Evolutionary conservation across 2,888 invertebrate genomes (phyloP), one percentile per base, ranked within the genome.

Genomic region (Theodoxus fluviatilis): DNA sequence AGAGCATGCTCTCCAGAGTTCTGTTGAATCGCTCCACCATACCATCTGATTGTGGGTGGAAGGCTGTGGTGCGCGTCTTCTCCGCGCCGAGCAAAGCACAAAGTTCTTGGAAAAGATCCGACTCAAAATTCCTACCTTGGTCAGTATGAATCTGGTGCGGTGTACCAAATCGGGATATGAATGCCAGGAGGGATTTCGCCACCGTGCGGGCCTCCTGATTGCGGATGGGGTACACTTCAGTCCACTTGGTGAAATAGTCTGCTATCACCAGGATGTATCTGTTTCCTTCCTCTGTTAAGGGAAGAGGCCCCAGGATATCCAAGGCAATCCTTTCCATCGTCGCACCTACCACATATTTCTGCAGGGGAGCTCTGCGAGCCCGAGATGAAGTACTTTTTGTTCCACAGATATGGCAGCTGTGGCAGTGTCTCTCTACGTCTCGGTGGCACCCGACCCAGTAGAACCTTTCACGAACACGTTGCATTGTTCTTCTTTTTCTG

Each of bases 211-310:
- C 76, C 2, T 69, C 68, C 33, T 67, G n/a, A n/a, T n/a, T n/a
- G n/a, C n/a, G n/a, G n/a, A n/a, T n/a, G n/a, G n/a, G n/a, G n/a
- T n/a, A n/a, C n/a, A n/a, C n/a, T n/a, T n/a, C n/a, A n/a, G n/a
- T n/a, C 75, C 75, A 76, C 47, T 75, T 77, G 7, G 75, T 72
- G 68, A 74, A 79, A 66, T 78, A 76, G 57, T 76, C 75, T 1
- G 68, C 57, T 15, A 72, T 22, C 15, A 79, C 76, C 47, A 78
- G 70, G n/a, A 78, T 74, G 64, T 76, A 78, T 18, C 64, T 47
- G 57, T 78, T 77, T 6, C 69, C 70, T 55, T 71, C 69, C 12
- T 66, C 61, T 35, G 74, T 76, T 28, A 68, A 55, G 18, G 72
- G 72, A 2, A 78, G 65, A 7, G 75, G 74, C 9, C 79, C 75